These are phyloP conservation scores for Alethe diademata DNA, from an alignment of 2,113 vertebrate genomes.

Conservation along the genomic window DNA sequence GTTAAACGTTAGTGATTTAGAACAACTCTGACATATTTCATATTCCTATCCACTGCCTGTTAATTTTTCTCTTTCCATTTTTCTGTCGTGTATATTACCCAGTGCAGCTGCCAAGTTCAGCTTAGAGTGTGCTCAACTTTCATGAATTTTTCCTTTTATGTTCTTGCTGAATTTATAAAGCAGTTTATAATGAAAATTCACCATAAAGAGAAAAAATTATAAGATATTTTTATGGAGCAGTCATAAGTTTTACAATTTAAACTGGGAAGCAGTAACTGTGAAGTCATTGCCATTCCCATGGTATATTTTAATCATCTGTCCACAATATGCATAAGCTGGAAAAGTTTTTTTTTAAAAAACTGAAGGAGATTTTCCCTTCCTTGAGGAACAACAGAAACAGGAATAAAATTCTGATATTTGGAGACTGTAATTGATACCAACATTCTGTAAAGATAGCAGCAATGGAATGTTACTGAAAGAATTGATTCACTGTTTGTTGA, in stretches of 20 bases:
- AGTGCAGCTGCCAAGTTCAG: background rate
- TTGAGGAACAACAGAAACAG: background rate
- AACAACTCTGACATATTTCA: background rate
- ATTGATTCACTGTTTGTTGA: background rate
- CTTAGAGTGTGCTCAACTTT: background rate
- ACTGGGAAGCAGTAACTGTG: background rate
- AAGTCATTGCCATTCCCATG: background rate
- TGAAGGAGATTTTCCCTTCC: background rate
- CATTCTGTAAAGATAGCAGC: background rate
- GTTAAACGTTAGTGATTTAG: background rate
- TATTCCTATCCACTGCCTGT: background rate
- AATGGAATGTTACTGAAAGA: background rate
- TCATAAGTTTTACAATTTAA: constrained; percentile 24
- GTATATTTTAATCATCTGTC: constrained; percentile 10
- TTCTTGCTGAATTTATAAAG: background rate
- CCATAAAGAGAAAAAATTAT: background rate
- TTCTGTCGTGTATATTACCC: background rate
- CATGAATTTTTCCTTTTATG: constrained; percentile 15
- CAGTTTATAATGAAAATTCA: constrained; percentile 8
- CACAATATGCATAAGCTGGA: background rate
- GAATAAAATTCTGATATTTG: background rate
- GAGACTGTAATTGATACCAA: background rate
- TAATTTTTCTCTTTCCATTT: constrained; percentile 30
- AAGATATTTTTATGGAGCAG: constrained; percentile 6
- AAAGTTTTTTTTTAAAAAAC: background rate